These are phyloP conservation scores for Oreochromis tanganicae DNA, from an alignment of 2,113 vertebrate species.

Conservation along the genomic window DNA sequence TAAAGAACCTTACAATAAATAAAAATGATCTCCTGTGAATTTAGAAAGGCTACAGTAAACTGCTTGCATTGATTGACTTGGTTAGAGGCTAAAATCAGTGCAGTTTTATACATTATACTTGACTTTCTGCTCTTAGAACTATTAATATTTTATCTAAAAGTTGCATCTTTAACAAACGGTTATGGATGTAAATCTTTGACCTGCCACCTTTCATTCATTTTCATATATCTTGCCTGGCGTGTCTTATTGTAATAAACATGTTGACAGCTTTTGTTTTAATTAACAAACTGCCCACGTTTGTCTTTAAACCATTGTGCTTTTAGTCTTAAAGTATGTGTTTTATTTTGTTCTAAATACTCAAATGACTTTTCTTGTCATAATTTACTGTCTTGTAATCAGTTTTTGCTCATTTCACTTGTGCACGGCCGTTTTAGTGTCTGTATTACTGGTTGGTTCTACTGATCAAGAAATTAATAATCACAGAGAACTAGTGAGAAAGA, in stretches of 20 bases:
- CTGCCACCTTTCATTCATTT: background rate
- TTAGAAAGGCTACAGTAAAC: background rate
- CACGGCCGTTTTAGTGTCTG: accelerated
- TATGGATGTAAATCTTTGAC: background rate
- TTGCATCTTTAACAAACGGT: background rate
- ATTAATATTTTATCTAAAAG: background rate
- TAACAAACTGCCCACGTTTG: background rate
- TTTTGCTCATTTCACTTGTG: background rate
- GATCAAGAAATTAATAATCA: background rate
- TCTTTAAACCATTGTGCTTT: background rate
- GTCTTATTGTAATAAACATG: background rate
- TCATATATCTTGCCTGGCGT: background rate
- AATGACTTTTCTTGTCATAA: background rate
- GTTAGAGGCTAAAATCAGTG: background rate
- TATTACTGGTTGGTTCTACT: background rate
- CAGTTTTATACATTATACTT: background rate
- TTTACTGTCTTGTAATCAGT: background rate
- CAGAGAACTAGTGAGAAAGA: background rate
- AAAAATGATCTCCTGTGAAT: background rate
- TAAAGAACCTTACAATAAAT: background rate
- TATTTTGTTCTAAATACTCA: background rate
- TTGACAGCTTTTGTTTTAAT: background rate
- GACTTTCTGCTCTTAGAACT: background rate
- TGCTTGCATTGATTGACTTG: background rate
- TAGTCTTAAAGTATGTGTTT: background rate